These are phyloP conservation scores for Scotopteryx bipunctaria DNA, from an alignment of 2,888 invertebrate genomes.

Conservation along the genomic window DNA sequence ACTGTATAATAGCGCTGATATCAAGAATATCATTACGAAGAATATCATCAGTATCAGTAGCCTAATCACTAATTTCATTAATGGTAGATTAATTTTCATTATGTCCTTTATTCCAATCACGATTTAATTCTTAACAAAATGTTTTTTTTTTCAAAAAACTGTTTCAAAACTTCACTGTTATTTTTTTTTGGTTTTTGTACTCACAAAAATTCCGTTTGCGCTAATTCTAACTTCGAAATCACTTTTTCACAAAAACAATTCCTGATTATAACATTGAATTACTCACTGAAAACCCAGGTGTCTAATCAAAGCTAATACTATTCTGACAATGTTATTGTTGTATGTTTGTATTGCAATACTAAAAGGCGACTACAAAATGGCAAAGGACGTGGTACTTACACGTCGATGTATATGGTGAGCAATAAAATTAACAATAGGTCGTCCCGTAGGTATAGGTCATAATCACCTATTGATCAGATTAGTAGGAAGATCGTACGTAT, in stretches of 20 bases:
- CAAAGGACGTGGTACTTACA: background rate
- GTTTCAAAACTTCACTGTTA: background rate
- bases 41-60: conserved; percentile 62
- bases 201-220: too few relatives aligned
- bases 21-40: conserved; percentile 59
- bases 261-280: too few relatives aligned
- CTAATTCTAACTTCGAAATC: too few relatives aligned
- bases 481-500: conserved; percentile 4
- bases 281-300: too few relatives aligned
- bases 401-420: conserved; percentile 13
- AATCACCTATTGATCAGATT: conserved; percentile 21
- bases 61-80: conserved; percentile 58
- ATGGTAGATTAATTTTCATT: conserved; percentile 57
- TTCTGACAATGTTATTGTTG: background rate
- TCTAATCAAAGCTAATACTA: too few relatives aligned
- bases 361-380: conserved; percentile 16
- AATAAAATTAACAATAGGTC: conserved; percentile 28
- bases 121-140: background rate
- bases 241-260: too few relatives aligned
- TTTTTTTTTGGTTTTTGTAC: too few relatives aligned
- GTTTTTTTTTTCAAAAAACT: background rate
- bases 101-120: conserved; percentile 22
- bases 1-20: conserved; percentile 65
- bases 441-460: conserved; percentile 12
- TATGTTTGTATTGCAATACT: conserved; percentile 20